Evolutionary conservation across 2,797 vertebrate species (phyloP).

Genomic region (Todus mexicanus): DNA sequence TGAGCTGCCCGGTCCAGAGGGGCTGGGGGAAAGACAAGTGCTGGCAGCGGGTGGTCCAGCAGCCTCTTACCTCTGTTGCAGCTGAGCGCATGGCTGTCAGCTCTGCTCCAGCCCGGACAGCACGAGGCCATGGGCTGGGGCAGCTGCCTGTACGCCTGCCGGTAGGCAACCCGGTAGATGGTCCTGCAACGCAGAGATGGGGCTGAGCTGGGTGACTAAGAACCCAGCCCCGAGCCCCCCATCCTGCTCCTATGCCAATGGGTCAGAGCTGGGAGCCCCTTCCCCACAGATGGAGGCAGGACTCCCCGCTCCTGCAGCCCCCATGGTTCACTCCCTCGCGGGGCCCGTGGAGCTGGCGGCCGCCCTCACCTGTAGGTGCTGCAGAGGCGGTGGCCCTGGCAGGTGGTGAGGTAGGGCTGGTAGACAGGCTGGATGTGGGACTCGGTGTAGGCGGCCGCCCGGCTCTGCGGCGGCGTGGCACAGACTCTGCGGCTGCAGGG

Average conservation of each 20-base stretch:
- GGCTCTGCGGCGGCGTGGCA: not conserved
- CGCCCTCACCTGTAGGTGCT: slow-evolving; percentile 91
- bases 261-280: not conserved
- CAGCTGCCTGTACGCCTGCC: slow-evolving; percentile 71
- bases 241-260: accelerated
- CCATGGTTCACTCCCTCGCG: not conserved
- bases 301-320: accelerated
- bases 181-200: slow-evolving; percentile 74
- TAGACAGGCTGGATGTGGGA: slow-evolving; percentile 86
- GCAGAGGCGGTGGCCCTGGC: slow-evolving; percentile 86
- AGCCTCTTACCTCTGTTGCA: slow-evolving; percentile 84
- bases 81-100: slow-evolving; percentile 54
- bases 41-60: not conserved
- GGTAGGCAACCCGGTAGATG: slow-evolving; percentile 83
- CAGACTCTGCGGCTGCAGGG: slow-evolving; percentile 84
- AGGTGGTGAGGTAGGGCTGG: slow-evolving; percentile 91
- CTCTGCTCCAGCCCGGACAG: slow-evolving; percentile 87
- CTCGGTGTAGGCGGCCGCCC: slow-evolving; percentile 54
- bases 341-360: accelerated
- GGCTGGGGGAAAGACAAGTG: accelerated
- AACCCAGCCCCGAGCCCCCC: not conserved
- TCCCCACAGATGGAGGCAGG: accelerated
- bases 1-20: accelerated
- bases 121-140: slow-evolving; percentile 72
- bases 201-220: not conserved